Evolutionary conservation across 2,888 invertebrate genomes (phyloP), one percentile per base, ranked within the genome.

Genomic region (Agrochola lychnidis): DNA sequence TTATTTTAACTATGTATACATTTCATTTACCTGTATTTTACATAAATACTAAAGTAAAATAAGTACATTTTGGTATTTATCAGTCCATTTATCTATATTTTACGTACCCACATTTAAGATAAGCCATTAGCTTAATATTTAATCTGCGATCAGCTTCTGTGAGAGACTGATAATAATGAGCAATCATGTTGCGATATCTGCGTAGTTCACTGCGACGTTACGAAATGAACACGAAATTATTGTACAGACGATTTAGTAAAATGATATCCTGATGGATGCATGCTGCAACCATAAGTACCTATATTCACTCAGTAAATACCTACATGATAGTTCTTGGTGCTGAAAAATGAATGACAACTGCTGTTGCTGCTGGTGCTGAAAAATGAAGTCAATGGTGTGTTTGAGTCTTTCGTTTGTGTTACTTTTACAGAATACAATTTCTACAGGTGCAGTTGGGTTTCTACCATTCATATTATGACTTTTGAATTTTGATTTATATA

Each of bases 141-240:
- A 51, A 64, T 59, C 48, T 51, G 22, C 12, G 40, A 66, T 66
- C 48, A 64, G 51, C 19, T 25, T 66, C 51, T 76, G 57, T 76
- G 53, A 77, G 77, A 16, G 25, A 30, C 22, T 4, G 57, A 59
- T 57, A 42, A 59, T 51, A 76, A 64, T 76, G 30, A 59, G 57
- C 40, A n/a, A 66, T 66, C 40, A 66, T n/a, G 30, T 59, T 30
- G 42, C 22, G 40, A 76, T 48, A 30, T 30, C 6, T 63, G 45
- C 75, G 25, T 16, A 48, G 42, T 25, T 22, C 51, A n/a, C 30
- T 53, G 4, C 63, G 25, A 16, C 22, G 64, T 64, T 64, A 59
- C 57, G 57, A 30, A 42, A 66, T 36, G 19, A 51, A 66, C 16
- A 1, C 30, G 7, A 25, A 48, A 40, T 56, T 16, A 62, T 62